These are phyloP conservation scores for Mythimna loreyi DNA, from an alignment of 2,888 invertebrate genomes.

Conservation along the genomic window DNA sequence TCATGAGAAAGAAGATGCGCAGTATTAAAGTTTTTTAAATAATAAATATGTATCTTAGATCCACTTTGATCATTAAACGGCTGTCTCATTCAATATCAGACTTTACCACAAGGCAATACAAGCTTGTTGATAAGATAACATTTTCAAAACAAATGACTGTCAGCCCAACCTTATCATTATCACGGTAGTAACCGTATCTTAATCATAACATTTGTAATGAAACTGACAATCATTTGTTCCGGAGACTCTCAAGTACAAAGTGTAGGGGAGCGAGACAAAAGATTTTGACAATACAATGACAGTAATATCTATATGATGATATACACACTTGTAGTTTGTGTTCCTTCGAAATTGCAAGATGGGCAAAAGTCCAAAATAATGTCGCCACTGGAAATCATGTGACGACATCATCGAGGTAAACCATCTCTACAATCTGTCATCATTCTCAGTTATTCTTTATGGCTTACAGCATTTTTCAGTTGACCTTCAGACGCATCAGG, in stretches of 20 bases:
- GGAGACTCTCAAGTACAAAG: constrained; percentile 15
- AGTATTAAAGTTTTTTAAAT: too few relatives aligned
- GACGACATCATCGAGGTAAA: constrained; percentile 11
- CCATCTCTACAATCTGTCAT: not conserved
- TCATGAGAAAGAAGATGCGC: too few relatives aligned
- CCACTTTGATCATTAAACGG: not conserved
- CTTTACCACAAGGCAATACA: constrained; percentile 17
- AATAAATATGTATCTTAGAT: not conserved
- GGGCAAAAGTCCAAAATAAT: constrained; percentile 37
- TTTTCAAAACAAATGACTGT: constrained; percentile 23
- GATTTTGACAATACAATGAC: constrained; percentile 22
- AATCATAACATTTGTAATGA: constrained; percentile 44
- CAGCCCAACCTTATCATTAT: constrained; percentile 53
- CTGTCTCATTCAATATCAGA: constrained; percentile 10
- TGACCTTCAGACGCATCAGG: not conserved
- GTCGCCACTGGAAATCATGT: constrained; percentile 13
- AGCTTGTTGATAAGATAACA: constrained; percentile 41
- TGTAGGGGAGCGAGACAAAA: constrained; percentile 25
- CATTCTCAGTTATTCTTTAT: not conserved
- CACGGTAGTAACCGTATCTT: constrained; percentile 49
- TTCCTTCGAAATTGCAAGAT: constrained; percentile 17
- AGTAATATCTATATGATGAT: constrained; percentile 2
- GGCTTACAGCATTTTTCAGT: not conserved
- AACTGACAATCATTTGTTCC: constrained; percentile 37
- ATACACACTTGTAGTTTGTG: not conserved